Evolutionary conservation across 2,113 vertebrate species (phyloP).

Genomic region (Grallaria varia): DNA sequence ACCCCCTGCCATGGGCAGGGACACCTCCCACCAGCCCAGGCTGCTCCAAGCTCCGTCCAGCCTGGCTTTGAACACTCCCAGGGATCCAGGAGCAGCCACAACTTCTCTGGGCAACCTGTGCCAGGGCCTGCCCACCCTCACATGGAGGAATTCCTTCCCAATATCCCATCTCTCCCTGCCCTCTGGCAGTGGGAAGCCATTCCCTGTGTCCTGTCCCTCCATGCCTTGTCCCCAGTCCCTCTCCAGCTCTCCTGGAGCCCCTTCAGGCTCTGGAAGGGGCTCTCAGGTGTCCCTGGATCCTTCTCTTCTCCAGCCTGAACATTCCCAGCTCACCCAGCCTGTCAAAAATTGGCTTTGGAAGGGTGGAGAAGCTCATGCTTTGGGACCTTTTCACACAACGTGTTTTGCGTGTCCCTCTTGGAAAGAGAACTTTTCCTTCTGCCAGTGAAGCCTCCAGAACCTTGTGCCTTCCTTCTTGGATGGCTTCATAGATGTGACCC

Average conservation of each 20-base stretch:
- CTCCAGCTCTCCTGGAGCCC: not conserved
- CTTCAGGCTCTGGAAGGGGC: fast-evolving
- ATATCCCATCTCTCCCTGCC: fast-evolving
- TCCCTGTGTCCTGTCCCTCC: not conserved
- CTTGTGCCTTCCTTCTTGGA: not conserved
- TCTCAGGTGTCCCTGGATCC: not conserved
- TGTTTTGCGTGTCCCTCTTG: not conserved
- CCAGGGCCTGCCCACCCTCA: not conserved
- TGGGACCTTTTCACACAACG: not conserved
- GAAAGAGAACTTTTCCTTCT: not conserved
- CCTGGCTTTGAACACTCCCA: not conserved
- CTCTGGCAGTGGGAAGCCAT: not conserved
- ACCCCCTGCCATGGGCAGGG: not conserved
- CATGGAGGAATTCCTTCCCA: not conserved
- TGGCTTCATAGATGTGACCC: not conserved
- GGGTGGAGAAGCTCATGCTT: not conserved
- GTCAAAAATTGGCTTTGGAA: not conserved
- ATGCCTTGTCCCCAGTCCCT: not conserved
- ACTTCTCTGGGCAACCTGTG: not conserved
- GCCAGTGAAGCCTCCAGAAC: not conserved
- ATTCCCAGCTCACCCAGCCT: not conserved
- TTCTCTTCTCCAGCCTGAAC: not conserved
- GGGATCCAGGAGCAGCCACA: not conserved
- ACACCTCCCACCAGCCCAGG: not conserved
- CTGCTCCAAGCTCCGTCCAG: not conserved